phyloP scores from a whole-genome alignment of 2,797 vertebrate species.

The Echiichthys vipera region DNA sequence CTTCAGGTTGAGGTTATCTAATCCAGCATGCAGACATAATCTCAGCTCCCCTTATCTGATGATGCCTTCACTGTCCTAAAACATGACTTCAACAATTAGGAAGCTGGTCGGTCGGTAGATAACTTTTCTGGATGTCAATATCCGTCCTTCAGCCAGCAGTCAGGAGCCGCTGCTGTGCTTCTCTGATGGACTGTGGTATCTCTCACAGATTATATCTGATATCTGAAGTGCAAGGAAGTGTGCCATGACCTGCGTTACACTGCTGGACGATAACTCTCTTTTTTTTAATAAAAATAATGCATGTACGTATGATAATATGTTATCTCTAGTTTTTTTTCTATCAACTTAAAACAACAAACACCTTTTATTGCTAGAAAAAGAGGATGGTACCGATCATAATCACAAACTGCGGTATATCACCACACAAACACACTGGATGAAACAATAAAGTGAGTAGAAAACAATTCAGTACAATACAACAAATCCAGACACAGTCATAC shows the following conservation, averaged over 20 bases:
- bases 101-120: constrained; percentile 13
- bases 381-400: no score
- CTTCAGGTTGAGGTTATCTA: background rate
- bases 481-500: no score
- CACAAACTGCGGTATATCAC: background rate
- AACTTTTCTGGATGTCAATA: constrained; percentile 8
- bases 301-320: no score
- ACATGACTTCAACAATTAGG: background rate
- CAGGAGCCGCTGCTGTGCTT: constrained; percentile 26
- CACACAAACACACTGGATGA: background rate
- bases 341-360: no score
- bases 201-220: background rate
- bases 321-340: no score
- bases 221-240: constrained; percentile 5
- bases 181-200: background rate
- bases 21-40: background rate
- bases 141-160: background rate
- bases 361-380: no score
- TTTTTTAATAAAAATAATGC: background rate
- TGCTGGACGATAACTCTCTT: background rate
- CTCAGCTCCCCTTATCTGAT: constrained; percentile 2
- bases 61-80: constrained; percentile 3
- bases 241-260: constrained; percentile 18
- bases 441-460: no score
- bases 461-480: background rate